These are phyloP conservation scores for Pyrgilauda ruficollis DNA, from an alignment of 2,113 vertebrate species.

Conservation along the genomic window DNA sequence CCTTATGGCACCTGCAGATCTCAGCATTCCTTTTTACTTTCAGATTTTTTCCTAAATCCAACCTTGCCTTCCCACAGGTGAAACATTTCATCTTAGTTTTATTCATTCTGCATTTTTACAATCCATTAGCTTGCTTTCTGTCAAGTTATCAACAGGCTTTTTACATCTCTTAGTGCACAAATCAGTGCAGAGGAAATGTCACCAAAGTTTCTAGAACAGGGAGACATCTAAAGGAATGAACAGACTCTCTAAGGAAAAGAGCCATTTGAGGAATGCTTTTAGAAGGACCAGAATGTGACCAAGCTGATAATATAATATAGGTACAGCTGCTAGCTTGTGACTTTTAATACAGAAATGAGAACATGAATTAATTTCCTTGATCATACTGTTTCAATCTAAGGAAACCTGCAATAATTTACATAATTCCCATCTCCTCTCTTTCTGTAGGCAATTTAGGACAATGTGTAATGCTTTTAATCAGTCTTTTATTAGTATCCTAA, in stretches of 20 bases:
- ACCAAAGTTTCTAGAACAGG: background rate
- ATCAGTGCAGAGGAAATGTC: background rate
- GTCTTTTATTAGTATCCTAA: slow-evolving; percentile 62
- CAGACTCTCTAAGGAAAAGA: background rate
- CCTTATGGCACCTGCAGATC: background rate
- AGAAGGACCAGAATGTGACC: background rate
- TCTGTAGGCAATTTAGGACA: slow-evolving; percentile 62
- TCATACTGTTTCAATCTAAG: slow-evolving; percentile 2
- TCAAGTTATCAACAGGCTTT: slow-evolving; percentile 1
- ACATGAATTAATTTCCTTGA: slow-evolving; percentile 29
- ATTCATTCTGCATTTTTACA: background rate
- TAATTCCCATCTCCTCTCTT: slow-evolving; percentile 43
- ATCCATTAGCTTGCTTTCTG: background rate
- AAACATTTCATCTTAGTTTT: background rate
- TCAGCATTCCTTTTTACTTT: background rate
- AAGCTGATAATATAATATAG: background rate
- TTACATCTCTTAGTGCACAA: background rate
- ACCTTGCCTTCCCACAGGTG: background rate
- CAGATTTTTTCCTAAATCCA: background rate
- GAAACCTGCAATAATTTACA: slow-evolving; percentile 53
- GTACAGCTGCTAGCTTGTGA: background rate
- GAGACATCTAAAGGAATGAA: background rate
- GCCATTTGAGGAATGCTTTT: background rate
- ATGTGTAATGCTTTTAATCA: slow-evolving; percentile 46
- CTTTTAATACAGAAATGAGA: slow-evolving; percentile 23